Base-by-base conservation (phyloP, 2,888 invertebrate species). In the Yponomeuta sedellus region DNA sequence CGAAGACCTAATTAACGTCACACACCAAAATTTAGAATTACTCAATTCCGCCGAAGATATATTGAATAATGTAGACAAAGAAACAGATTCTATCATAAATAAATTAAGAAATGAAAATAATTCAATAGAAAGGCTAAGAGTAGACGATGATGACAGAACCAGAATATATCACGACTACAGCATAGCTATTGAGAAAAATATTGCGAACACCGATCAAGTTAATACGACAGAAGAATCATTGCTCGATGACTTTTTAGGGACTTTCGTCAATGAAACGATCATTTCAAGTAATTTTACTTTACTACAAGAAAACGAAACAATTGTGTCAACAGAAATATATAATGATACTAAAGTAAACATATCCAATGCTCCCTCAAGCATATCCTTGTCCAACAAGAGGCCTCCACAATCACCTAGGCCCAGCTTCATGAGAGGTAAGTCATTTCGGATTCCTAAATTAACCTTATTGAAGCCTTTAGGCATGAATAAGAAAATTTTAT, bases 111-210 rank as follows among this genome's bases (percentile, higher is more conserved):
- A 74, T 58, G 66, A 68, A 40, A 76, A 79, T 61, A 83, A 81
- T 69, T 78, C 84, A 2, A 85, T 85, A 81, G 88, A 82, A 44
- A 87, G 87, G 69, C 71, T 88, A 1, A 79, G 80, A 74, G 77
- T 88, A 58, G 88, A 90, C 40, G 88, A 90, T 40, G 80, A 71
- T 1, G 86, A 85, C 1, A 77, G 85, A 72, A 78, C 76, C 0
- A 88, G 86, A 73, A 81, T 90, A 71, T 87, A 83, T 67, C 77
- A 85, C 64, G 89, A 89, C 74, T 90, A 86, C 69, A 87, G 83
- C 16, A 83, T 84, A 67, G 90, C 90, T 2, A 80, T 88, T 3
- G 83, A 85, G 68, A 85, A 76, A 76, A 76, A 68, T 68, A 72
- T 28, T 65, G 61, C 52, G 34, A 67, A 66, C 62, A 71, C 70